phyloP scores from a whole-genome alignment of 2,113 vertebrate species.

The Prietella phreatophila region DNA sequence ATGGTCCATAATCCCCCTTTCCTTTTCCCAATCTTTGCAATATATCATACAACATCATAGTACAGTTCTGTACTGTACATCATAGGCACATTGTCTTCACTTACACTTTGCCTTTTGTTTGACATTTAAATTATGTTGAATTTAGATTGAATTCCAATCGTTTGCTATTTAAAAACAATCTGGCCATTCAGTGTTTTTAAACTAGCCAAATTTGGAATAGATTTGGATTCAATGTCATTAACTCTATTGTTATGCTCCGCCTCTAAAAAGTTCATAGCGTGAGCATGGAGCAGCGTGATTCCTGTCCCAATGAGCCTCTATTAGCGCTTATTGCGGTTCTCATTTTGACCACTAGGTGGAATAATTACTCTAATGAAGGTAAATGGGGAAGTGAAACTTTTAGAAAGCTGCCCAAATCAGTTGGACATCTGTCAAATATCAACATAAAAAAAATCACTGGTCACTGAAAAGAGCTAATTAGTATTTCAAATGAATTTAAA shows the following conservation, averaged over 20 bases:
- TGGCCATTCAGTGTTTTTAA: background rate
- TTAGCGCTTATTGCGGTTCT: background rate
- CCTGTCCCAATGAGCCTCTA: background rate
- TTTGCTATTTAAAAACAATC: background rate
- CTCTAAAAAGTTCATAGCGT: background rate
- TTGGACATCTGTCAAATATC: background rate
- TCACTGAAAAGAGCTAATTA: background rate
- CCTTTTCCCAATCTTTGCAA: background rate
- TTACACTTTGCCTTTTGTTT: background rate
- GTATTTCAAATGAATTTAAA: too few species aligned
- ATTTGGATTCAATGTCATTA: background rate
- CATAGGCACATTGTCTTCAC: background rate
- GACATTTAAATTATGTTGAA: background rate
- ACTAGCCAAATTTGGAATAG: background rate
- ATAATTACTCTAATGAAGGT: background rate
- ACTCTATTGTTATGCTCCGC: background rate
- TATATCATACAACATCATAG: background rate
- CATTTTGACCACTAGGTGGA: background rate
- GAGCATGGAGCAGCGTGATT: background rate
- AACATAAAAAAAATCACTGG: background rate
- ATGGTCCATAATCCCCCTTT: background rate
- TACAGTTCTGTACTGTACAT: too few species aligned
- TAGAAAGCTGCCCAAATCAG: background rate
- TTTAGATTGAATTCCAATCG: background rate
- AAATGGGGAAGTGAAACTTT: background rate